These are phyloP conservation scores for Agrilus planipennis DNA, from an alignment of 1,140 invertebrate species.

Conservation along the genomic window DNA sequence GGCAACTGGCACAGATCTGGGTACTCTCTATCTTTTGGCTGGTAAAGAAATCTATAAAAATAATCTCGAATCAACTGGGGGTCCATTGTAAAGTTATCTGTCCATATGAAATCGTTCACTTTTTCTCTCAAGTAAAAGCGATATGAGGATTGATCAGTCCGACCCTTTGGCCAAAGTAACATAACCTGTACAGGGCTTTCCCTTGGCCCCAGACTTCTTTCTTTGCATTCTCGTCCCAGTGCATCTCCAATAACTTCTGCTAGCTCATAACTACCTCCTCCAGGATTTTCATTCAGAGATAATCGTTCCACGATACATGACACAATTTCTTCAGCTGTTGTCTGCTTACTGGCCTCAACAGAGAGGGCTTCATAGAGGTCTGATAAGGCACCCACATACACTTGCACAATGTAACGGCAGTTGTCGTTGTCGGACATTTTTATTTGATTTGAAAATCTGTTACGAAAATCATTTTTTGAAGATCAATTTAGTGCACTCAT, in stretches of 20 bases:
- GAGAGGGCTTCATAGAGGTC: conserved; percentile 81
- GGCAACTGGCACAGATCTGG: conserved; percentile 91
- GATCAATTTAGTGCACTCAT: no score
- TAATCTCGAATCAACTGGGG: conserved; percentile 81
- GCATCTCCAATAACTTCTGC: conserved; percentile 80
- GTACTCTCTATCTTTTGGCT: conserved; percentile 82
- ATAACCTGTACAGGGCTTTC: conserved; percentile 89
- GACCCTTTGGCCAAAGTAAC: conserved; percentile 80
- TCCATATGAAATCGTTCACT: conserved; percentile 65
- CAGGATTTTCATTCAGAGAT: conserved; percentile 51
- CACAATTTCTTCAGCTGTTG: conserved; percentile 80
- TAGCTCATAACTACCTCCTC: conserved; percentile 65
- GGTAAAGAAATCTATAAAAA: conserved; percentile 82
- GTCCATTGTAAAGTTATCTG: conserved; percentile 78
- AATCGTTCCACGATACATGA: conserved; percentile 72
- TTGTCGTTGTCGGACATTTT: conserved; percentile 19
- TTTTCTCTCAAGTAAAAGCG: conserved; percentile 78
- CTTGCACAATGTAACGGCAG: conserved; percentile 54
- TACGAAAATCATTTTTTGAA: no score
- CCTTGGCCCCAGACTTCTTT: conserved; percentile 69
- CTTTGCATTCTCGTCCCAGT: conserved; percentile 80
- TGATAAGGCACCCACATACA: conserved; percentile 82
- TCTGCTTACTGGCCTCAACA: conserved; percentile 86
- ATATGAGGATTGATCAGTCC: conserved; percentile 33
- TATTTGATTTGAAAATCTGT: no score